Conservation (phyloP, 2,888 invertebrate species). For the Aethes cnicana region DNA sequence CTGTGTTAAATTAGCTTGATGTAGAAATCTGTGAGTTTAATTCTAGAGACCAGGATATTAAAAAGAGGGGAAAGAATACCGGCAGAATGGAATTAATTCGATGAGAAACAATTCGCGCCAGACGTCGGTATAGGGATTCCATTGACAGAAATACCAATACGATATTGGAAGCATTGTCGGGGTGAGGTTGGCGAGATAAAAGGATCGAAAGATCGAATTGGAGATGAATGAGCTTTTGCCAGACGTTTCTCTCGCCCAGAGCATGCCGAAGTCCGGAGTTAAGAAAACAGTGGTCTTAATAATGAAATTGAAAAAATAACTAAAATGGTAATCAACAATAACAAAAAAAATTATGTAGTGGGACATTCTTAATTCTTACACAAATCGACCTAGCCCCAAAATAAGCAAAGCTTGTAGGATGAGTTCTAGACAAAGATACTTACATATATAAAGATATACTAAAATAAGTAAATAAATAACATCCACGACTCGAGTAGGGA, state of each 20-base stretch:
- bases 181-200: constrained; percentile 16
- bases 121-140: constrained; percentile 2
- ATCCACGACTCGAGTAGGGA: too few species aligned
- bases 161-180: constrained; percentile 22
- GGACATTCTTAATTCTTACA: too few species aligned
- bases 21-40: too few species aligned
- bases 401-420: too few species aligned
- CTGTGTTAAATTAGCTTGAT: neutral
- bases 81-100: constrained; percentile 6
- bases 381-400: too few species aligned
- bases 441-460: too few species aligned
- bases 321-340: too few species aligned
- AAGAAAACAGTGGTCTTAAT: neutral
- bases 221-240: constrained; percentile 17
- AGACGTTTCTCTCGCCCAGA: neutral
- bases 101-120: constrained; percentile 22
- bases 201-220: constrained; percentile 15
- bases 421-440: too few species aligned
- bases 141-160: constrained; percentile 21
- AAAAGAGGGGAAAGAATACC: constrained; percentile 6
- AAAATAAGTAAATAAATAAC: too few species aligned
- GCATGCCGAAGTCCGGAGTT: neutral
- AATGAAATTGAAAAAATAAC: too few species aligned
- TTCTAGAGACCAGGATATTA: too few species aligned
- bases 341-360: too few species aligned